Conservation (phyloP, 2,797 vertebrate species). For the Carapus acus region DNA sequence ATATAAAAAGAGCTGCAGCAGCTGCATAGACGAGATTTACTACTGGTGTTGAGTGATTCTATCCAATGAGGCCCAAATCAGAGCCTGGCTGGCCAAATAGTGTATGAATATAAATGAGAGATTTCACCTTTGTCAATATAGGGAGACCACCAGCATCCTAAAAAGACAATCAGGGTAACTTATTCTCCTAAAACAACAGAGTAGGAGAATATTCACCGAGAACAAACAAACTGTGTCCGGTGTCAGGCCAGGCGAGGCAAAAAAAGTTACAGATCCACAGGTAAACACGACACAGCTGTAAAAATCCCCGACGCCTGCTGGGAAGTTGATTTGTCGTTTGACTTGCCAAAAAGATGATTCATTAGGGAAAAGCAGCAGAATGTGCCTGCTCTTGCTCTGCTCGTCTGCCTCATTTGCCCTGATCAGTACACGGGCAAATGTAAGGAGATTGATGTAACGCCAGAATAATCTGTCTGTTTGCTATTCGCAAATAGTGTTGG, state of each 20-base stretch:
- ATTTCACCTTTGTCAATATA: too few relatives aligned
- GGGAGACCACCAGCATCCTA: background rate
- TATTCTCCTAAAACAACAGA: background rate
- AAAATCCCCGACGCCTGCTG: background rate
- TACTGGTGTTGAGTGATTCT: too few relatives aligned
- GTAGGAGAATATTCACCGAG: background rate
- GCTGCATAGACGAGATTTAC: too few relatives aligned
- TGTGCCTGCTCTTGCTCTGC: background rate
- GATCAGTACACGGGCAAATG: background rate
- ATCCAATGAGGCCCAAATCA: background rate
- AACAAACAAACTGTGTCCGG: conserved; percentile 2
- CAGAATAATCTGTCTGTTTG: too few relatives aligned
- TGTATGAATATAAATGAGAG: too few relatives aligned
- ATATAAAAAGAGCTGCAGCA: too few relatives aligned
- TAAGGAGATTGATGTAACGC: background rate
- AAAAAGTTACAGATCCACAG: background rate
- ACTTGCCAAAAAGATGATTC: background rate
- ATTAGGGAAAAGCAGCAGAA: conserved; percentile 6
- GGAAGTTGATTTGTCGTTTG: conserved; percentile 5
- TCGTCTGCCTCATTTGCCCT: background rate
- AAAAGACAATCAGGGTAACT: background rate
- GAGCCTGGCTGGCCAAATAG: conserved; percentile 13
- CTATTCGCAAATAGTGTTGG: too few relatives aligned
- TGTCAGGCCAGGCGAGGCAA: conserved; percentile 2
- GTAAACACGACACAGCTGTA: conserved; percentile 19